Evolutionary conservation across 2,888 invertebrate species (phyloP).

Genomic region (Gisinianus flammeolus): DNA sequence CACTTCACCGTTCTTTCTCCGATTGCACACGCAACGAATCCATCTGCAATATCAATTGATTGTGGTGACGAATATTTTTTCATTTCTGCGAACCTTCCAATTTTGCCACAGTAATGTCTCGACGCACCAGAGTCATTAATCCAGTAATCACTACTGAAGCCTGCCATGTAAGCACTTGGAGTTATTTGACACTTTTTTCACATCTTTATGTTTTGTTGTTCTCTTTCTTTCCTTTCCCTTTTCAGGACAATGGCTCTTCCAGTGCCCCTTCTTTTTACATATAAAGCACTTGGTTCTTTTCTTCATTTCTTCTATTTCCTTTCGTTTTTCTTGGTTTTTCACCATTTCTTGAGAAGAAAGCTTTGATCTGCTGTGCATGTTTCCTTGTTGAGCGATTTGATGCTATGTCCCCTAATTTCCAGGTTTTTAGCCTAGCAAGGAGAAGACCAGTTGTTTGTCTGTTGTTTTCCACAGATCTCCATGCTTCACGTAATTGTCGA

Average conservation of each 20-base stretch:
- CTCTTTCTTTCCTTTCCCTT: no score
- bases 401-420: constrained; percentile 36
- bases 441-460: constrained; percentile 42
- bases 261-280: constrained; percentile 44
- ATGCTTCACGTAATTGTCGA: constrained; percentile 46
- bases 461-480: constrained; percentile 40
- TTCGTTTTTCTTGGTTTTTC: no score
- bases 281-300: constrained; percentile 14
- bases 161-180: background rate
- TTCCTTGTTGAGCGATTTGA: background rate
- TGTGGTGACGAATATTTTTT: background rate
- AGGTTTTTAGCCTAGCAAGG: constrained; percentile 38
- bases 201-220: background rate
- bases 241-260: constrained; percentile 36
- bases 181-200: no score
- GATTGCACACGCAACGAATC: background rate
- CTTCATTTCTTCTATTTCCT: constrained; percentile 27
- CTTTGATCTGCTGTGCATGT: background rate
- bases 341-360: background rate
- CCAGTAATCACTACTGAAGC: background rate
- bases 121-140: constrained; percentile 5
- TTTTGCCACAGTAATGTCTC: background rate
- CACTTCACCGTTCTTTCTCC: constrained; percentile 21
- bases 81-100: background rate
- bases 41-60: background rate